Evolutionary conservation across 2,797 vertebrate species (phyloP).

Genomic region (Parauchenoglanis ngamensis): DNA sequence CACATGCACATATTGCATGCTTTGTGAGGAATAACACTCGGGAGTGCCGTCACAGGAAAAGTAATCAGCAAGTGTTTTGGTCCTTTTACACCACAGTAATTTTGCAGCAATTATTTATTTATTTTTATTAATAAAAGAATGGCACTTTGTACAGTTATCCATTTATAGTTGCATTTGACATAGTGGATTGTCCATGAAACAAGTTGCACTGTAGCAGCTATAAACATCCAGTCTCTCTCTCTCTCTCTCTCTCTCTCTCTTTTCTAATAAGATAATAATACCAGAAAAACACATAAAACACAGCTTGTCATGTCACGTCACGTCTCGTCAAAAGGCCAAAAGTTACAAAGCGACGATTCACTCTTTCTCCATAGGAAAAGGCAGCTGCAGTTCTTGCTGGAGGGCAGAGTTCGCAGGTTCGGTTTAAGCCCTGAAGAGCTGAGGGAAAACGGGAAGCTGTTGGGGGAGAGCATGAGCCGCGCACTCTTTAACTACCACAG

Average conservation of each 20-base stretch:
- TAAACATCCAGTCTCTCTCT: neutral
- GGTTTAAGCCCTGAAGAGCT: conserved; percentile 82
- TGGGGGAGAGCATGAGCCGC: conserved; percentile 84
- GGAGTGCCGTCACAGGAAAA: neutral
- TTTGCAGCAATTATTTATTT: neutral
- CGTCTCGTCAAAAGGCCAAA: too few relatives aligned
- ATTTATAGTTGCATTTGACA: neutral
- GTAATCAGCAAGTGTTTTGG: neutral
- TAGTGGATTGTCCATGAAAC: neutral
- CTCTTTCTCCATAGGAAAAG: conserved; percentile 79
- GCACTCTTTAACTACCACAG: conserved; percentile 85
- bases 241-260: neutral
- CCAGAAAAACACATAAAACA: neutral
- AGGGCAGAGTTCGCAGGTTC: conserved; percentile 84
- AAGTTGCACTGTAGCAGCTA: neutral
- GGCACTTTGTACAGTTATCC: neutral
- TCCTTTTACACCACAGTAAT: neutral
- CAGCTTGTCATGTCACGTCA: neutral
- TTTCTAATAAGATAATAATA: neutral
- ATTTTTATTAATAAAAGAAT: neutral
- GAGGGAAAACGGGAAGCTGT: conserved; percentile 79
- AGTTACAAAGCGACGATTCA: neutral
- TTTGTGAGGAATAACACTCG: neutral
- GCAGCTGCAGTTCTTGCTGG: conserved; percentile 86
- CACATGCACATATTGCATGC: neutral